Percentiles rank a stretch among this genome's conserved stretches.
Evolutionary conservation across 2,888 invertebrate genomes (phyloP).

Genomic region (Catocala fraxini): DNA sequence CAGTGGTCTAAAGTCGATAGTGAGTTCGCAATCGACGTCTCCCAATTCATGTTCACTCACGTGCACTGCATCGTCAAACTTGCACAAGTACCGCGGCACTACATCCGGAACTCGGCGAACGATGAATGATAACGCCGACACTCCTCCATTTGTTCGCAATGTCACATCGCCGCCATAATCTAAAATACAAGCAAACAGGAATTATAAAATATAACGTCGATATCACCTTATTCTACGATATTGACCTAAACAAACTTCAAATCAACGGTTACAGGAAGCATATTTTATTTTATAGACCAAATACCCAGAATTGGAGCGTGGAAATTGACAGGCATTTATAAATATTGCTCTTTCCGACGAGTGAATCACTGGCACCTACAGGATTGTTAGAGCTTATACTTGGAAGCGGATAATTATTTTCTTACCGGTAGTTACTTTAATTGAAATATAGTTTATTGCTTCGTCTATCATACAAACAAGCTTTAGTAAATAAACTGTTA

Average conservation of each 20-base stretch:
- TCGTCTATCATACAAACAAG: conserved; percentile 13
- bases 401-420: conserved; percentile 16
- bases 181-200: conserved; percentile 41
- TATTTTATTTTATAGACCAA: conserved; percentile 14
- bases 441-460: conserved; percentile 8
- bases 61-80: conserved; percentile 92
- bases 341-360: conserved; percentile 19
- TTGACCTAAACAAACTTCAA: not conserved
- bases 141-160: conserved; percentile 92
- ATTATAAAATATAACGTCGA: too few relatives aligned
- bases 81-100: conserved; percentile 90
- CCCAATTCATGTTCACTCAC: conserved; percentile 95
- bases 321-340: conserved; percentile 26
- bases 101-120: conserved; percentile 95
- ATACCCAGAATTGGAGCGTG: conserved; percentile 19
- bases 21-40: conserved; percentile 94
- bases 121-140: conserved; percentile 93
- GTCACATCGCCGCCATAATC: conserved; percentile 94
- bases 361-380: conserved; percentile 26
- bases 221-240: too few relatives aligned
- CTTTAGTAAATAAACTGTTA: conserved; percentile 11
- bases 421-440: conserved; percentile 19
- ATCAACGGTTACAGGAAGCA: not conserved
- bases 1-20: conserved; percentile 86
- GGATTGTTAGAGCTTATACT: conserved; percentile 17